Evolutionary conservation across 2,113 vertebrate genomes (phyloP), one percentile per base, ranked within the genome.

Genomic region (Protobothrops mucrosquamatus): DNA sequence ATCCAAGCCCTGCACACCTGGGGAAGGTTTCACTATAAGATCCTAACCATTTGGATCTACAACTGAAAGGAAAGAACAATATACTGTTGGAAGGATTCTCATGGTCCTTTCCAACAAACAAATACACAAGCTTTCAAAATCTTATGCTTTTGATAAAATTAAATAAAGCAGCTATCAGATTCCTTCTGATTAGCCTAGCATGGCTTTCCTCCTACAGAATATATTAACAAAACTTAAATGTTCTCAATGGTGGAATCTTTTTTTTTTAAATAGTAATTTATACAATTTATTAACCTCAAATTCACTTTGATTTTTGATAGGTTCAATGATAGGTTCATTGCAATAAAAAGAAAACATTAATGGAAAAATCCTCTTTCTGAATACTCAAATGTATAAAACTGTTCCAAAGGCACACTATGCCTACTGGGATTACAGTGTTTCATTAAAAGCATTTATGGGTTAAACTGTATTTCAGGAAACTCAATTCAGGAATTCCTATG

Each of bases 381-480:
- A 89, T n/a, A 10, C 55, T 91, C 39, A 91, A 34, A 39, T 54
- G 85, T 59, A 89, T 90, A 93, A 64, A 91, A 3, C 26, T 61
- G 23, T 87, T 81, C 52, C 93, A 94, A 89, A 93, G 95, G 88
- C 48, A 51, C 29, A 92, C 93, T 96, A 89, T 91, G 92, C 92
- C 18, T 29, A 85, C 87, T 52, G 69, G 95, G 95, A 95, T 94
- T 96, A 96, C 59, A 92, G 0, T 93, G 90, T 86, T 85, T 86
- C 92, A 43, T 89, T 91, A 96, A 93, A 94, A 81, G 89, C 93
- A 93, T 93, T 96, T 95, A 95, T 96, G 95, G 95, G 95, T 96
- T 95, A 91, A 96, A 91, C 89, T 88, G 89, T 91, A 81, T 81
- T 93, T 94, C 95, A 96, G 96, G 87, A 93, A 96, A 95, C 94